Base-by-base conservation (phyloP, 2,888 invertebrate genomes). In the Rhagophthalmus giganteus region DNA sequence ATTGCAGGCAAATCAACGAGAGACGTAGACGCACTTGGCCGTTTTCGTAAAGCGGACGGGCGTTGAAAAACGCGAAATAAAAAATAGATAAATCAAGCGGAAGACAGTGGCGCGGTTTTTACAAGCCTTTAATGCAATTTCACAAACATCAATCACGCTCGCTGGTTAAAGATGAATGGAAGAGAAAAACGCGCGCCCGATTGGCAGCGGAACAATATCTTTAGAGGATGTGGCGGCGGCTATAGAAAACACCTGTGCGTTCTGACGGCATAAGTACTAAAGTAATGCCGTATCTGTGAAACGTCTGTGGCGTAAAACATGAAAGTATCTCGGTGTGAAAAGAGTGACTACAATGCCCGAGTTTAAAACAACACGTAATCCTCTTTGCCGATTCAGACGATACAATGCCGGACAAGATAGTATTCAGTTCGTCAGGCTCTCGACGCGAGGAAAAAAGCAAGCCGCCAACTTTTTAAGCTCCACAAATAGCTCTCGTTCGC, bases 381-480 rank as follows among this genome's bases (percentile, higher is more conserved):
- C 60, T 57, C 62, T 62, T 62, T 60, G 45, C 45, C 41, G 53
- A 54, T 56, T 56, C 56, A 54, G 49, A 57, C 57, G 50, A 57
- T 54, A 59, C 57, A 59, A 57, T 57, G 55, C 58, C 55, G 62
- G 62, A 64, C 64, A 63, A 60, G 63, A 64, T 62, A 62, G 62
- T 63, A 61, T 62, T 60, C 63, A 59, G 57, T 63, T 59, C 55
- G 52, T 41, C 46, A n/a, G 59, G 52, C 47, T 60, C 54, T 50
- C 45, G 49, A 34, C 47, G 38, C 24, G 45, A 35, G 37, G 31
- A 54, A 54, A 54, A 49, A 44, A 50, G 12, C 47, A 35, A 44
- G 26, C 44, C 45, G 28, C 20, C 46, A 54, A 48, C 54, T 54
- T 54, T 56, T 54, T 54, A 54, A 54, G 48, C 54, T 50, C 27